Conservation (phyloP, 1,140 invertebrate species). For the Drosophila nebulosa region DNA sequence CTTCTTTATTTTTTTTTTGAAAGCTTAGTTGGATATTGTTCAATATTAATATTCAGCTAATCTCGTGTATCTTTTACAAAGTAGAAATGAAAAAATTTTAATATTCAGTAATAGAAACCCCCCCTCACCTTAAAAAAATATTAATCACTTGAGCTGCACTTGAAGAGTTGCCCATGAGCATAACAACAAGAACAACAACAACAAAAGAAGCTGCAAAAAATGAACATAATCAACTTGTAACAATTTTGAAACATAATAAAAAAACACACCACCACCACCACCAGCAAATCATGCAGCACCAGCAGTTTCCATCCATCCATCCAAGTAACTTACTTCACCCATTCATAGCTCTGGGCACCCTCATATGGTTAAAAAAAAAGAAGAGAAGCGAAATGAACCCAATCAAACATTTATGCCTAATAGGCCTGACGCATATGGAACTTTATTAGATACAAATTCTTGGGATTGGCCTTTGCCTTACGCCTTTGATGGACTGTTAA, state of each 20-base stretch:
- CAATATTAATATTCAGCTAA: constrained; percentile 30
- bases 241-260: constrained; percentile 41
- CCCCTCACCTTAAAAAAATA: neutral
- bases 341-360: constrained; percentile 40
- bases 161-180: constrained; percentile 15
- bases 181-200: no score
- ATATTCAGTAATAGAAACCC: constrained; percentile 54
- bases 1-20: neutral
- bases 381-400: constrained; percentile 29
- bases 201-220: constrained; percentile 34
- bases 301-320: constrained; percentile 19
- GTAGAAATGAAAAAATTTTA: constrained; percentile 32
- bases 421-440: constrained; percentile 67
- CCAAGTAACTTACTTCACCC: constrained; percentile 9
- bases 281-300: constrained; percentile 17
- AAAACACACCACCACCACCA: constrained; percentile 11
- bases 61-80: constrained; percentile 26
- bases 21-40: neutral
- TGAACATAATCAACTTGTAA: constrained; percentile 54
- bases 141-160: constrained; percentile 46
- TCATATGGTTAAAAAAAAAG: constrained; percentile 31
- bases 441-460: constrained; percentile 77
- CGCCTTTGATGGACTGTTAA: constrained; percentile 16
- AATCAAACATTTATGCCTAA: constrained; percentile 69
- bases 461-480: constrained; percentile 23